These are phyloP conservation scores for Spea bombifrons DNA, from an alignment of 2,113 vertebrate species.

Conservation along the genomic window DNA sequence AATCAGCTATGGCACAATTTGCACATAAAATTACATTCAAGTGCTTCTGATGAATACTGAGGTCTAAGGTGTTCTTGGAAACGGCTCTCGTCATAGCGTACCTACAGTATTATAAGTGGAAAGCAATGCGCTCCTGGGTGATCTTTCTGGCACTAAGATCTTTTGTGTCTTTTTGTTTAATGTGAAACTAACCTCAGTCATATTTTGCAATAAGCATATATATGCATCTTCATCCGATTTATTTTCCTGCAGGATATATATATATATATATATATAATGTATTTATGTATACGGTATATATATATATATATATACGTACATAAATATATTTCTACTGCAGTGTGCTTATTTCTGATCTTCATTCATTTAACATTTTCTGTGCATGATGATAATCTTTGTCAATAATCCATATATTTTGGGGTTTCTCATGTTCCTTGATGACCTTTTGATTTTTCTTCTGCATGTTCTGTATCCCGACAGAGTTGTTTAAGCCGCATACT, in stretches of 20 bases:
- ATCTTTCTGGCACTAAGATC: too few species aligned
- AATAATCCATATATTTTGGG: too few species aligned
- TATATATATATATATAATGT: too few species aligned
- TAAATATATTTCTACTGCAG: background rate
- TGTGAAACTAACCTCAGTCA: background rate
- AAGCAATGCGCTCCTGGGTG: conserved; percentile 5
- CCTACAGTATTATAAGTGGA: background rate
- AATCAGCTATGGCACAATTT: conserved; percentile 30
- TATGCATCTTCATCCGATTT: too few species aligned
- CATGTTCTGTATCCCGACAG: background rate
- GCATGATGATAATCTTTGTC: too few species aligned
- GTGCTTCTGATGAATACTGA: conserved; percentile 29
- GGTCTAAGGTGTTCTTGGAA: background rate
- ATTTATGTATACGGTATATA: too few species aligned
- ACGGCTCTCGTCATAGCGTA: conserved; percentile 2
- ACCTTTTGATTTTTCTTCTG: background rate
- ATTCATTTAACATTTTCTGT: background rate
- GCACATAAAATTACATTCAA: conserved; percentile 22
- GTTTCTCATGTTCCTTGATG: background rate
- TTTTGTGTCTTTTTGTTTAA: background rate
- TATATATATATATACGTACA: background rate
- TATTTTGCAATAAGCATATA: conserved; percentile 19
- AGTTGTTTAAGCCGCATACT: background rate
- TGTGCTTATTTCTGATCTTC: background rate
- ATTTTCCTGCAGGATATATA: too few species aligned